Percentiles rank a stretch among this genome's conserved stretches.
phyloP scores from a whole-genome alignment of 2,888 invertebrate species.

The Drosophila suboccidentalis region DNA sequence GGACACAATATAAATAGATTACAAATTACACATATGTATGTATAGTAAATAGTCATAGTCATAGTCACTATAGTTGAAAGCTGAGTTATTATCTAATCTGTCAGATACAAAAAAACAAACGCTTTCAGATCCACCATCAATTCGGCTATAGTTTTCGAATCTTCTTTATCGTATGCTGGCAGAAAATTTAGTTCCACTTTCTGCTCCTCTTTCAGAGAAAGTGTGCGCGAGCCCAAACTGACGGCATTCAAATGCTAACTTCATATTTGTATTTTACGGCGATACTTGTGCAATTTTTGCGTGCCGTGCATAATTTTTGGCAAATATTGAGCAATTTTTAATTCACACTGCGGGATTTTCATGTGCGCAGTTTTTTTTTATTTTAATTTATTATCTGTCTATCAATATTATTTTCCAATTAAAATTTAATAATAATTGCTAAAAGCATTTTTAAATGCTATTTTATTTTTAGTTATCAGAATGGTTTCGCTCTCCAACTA shows the following conservation, averaged over 20 bases:
- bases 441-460: slow-evolving; percentile 28
- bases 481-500: slow-evolving; percentile 1
- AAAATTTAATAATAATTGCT: slow-evolving; percentile 66
- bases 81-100: too few species aligned
- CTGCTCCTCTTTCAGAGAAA: too few species aligned
- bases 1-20: slow-evolving; percentile 34
- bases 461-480: slow-evolving; percentile 32
- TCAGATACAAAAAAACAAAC: too few species aligned
- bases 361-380: slow-evolving; percentile 56
- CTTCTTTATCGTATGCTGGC: too few species aligned
- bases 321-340: slow-evolving; percentile 3
- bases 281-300: slow-evolving; percentile 11
- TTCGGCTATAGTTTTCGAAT: too few species aligned
- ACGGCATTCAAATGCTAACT: slow-evolving; percentile 11
- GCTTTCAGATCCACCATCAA: too few species aligned
- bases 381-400: slow-evolving; percentile 64
- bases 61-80: too few species aligned
- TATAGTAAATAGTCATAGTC: too few species aligned
- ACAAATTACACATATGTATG: slow-evolving; percentile 52
- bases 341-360: slow-evolving; percentile 19
- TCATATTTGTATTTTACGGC: background rate
- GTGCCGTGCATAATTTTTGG: slow-evolving; percentile 23
- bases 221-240: background rate
- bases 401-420: slow-evolving; percentile 79
- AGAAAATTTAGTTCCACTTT: too few species aligned